phyloP scores from a whole-genome alignment of 2,797 vertebrate species.

The Acanthurus leucopareius region DNA sequence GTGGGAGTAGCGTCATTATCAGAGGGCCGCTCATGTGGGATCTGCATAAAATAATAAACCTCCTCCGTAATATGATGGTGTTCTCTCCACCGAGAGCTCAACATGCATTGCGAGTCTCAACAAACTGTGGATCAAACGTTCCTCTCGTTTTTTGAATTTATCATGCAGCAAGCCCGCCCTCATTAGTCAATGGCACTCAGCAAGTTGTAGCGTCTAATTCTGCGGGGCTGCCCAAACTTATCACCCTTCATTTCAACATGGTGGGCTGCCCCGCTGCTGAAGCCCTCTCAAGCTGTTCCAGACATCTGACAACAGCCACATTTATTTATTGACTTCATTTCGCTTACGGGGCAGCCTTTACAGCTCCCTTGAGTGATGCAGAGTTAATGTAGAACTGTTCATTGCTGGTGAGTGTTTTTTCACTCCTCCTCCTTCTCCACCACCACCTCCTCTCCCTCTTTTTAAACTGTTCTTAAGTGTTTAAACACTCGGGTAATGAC shows the following conservation, averaged over 20 bases:
- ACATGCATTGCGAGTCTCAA: conserved; percentile 70
- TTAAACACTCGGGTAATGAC: conserved; percentile 86
- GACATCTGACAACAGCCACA: conserved; percentile 83
- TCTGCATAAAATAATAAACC: conserved; percentile 60
- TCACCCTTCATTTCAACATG: conserved; percentile 79
- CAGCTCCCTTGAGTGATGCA: conserved; percentile 80
- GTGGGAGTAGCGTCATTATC: conserved; percentile 50
- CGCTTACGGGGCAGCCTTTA: conserved; percentile 77
- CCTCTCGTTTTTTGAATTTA: conserved; percentile 68
- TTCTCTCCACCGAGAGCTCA: conserved; percentile 50
- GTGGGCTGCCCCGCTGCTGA: conserved; percentile 68
- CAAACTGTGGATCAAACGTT: conserved; percentile 72
- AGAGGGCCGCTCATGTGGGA: conserved; percentile 57
- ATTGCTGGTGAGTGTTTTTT: conserved; percentile 73
- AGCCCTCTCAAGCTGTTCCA: conserved; percentile 83
- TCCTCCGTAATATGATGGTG: conserved; percentile 58
- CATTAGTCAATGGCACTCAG: conserved; percentile 83
- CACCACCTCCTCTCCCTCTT: conserved; percentile 54
- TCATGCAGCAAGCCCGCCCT: conserved; percentile 66
- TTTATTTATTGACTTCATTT: conserved; percentile 87
- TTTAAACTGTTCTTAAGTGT: conserved; percentile 83
- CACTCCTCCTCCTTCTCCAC: conserved; percentile 58
- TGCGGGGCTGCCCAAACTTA: conserved; percentile 77
- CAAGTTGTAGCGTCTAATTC: conserved; percentile 80
- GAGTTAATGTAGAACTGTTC: conserved; percentile 83